A percentile compares a stretch with the other conserved stretches of the same genome.
Conservation (phyloP, 2,797 vertebrate species). For the Cryptoprocta ferox region DNA sequence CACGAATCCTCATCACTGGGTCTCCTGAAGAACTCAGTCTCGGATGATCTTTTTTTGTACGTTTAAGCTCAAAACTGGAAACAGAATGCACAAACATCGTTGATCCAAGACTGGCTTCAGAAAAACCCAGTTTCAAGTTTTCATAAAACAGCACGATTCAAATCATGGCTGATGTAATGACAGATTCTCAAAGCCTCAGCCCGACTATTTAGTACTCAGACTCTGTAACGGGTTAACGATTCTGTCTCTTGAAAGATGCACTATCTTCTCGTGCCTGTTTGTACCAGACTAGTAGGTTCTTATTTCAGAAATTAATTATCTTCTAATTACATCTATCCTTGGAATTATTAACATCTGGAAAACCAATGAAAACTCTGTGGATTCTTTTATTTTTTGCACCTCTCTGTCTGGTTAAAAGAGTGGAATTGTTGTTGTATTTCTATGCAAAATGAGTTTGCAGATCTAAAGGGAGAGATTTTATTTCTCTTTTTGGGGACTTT, state of each 20-base stretch:
- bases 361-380: not conserved
- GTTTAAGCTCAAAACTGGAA: slow-evolving; percentile 5
- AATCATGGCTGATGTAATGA: not conserved
- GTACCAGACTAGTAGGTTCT: not conserved
- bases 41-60: not conserved
- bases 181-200: not conserved
- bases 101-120: not conserved
- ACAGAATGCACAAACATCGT: not conserved
- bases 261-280: not conserved
- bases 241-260: not conserved
- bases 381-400: not conserved
- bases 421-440: not conserved
- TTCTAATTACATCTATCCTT: not conserved
- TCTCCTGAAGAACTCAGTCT: not conserved
- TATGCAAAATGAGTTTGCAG: not conserved
- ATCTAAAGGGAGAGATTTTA: not conserved
- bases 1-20: not conserved
- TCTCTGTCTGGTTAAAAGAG: not conserved
- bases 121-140: not conserved
- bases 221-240: not conserved
- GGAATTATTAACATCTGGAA: not conserved
- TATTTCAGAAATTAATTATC: slow-evolving; percentile 4
- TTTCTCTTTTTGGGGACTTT: not conserved
- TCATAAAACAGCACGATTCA: not conserved
- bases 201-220: not conserved